Evolutionary conservation across 2,888 invertebrate species (phyloP).

Genomic region (Girardia tigrina): DNA sequence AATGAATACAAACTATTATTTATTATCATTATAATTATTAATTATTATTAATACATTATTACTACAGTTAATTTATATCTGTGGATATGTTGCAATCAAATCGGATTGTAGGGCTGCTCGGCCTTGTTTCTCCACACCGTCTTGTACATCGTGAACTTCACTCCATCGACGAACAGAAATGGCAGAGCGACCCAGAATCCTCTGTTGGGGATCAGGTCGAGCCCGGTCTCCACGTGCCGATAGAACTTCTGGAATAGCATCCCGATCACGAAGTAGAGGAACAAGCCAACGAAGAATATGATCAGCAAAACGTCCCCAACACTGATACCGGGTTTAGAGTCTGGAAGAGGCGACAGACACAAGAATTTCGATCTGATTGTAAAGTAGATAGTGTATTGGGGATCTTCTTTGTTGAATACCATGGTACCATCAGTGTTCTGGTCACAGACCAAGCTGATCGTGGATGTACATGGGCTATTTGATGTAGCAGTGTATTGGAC

Average conservation of each 20-base stretch:
- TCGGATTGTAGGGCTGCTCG: neutral
- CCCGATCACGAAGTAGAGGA: neutral
- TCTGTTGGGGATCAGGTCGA: neutral
- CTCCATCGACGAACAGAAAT: neutral
- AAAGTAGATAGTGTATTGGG: neutral
- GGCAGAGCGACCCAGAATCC: neutral
- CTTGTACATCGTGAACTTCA: neutral
- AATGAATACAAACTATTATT: neutral
- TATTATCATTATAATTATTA: conserved; percentile 16
- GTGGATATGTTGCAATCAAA: neutral
- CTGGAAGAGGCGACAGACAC: neutral
- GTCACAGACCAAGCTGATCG: neutral
- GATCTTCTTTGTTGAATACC: neutral
- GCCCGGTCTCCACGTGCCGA: neutral
- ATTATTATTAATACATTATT: conserved; percentile 17
- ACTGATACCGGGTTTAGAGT: neutral
- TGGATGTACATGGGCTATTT: neutral
- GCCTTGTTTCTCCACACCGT: neutral
- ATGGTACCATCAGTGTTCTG: neutral
- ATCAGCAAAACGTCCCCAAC: neutral
- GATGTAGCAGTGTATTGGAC: neutral
- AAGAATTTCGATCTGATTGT: neutral
- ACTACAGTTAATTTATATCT: too few relatives aligned
- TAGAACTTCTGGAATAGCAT: neutral
- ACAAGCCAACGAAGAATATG: neutral